Conservation (phyloP, 2,888 invertebrate genomes). For the Barypeithes pellucidus region DNA sequence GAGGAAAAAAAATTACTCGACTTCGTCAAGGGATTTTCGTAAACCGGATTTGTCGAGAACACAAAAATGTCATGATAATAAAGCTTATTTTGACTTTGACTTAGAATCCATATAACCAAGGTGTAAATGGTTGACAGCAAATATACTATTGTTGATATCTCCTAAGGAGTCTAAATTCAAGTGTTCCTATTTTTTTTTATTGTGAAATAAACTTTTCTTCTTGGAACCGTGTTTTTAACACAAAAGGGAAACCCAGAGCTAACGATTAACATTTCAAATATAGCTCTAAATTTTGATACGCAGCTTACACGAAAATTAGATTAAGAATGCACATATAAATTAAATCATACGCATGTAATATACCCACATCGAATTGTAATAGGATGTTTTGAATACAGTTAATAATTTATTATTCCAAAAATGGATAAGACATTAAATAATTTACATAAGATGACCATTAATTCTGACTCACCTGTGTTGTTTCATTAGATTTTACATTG, state of each 20-base stretch:
- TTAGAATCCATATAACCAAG: too few species aligned
- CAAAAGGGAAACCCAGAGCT: background rate
- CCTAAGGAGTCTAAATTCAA: too few species aligned
- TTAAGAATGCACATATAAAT: conserved; percentile 19
- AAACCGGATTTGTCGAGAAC: too few species aligned
- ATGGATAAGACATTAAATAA: conserved; percentile 15
- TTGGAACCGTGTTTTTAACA: too few species aligned
- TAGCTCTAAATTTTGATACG: conserved; percentile 1
- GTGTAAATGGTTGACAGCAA: too few species aligned
- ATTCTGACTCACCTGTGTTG: conserved; percentile 39
- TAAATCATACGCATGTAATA: conserved; percentile 5
- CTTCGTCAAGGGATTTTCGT: too few species aligned
- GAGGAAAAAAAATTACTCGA: too few species aligned
- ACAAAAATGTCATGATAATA: too few species aligned
- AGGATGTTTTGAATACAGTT: conserved; percentile 1
- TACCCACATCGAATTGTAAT: conserved; percentile 9
- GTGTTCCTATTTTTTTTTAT: too few species aligned
- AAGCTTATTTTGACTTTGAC: too few species aligned
- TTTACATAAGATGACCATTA: conserved; percentile 1
- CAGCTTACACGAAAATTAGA: conserved; percentile 6
- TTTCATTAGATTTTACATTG: conserved; percentile 25
- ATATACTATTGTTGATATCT: too few species aligned
- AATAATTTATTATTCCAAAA: conserved; percentile 15
- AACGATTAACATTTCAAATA: background rate
- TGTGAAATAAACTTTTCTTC: too few species aligned